These are phyloP conservation scores for Acipenser oxyrinchus DNA, from an alignment of 2,797 vertebrate genomes.

Conservation along the genomic window DNA sequence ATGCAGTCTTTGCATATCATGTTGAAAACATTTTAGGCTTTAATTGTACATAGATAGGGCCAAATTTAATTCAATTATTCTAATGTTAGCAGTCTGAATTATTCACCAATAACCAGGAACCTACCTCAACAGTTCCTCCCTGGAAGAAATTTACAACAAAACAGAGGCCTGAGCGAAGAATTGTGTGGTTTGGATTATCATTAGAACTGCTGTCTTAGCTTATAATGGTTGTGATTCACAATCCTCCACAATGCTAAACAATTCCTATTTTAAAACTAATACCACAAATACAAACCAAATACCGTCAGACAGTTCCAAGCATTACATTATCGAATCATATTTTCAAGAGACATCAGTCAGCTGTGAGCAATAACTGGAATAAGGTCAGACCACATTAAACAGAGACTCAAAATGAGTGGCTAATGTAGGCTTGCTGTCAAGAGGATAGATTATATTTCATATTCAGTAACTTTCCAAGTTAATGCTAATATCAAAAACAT, in stretches of 20 bases:
- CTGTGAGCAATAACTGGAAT: neutral
- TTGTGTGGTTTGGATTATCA: conserved; percentile 15
- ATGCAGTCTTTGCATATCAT: neutral
- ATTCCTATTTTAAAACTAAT: neutral
- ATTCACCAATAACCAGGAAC: neutral
- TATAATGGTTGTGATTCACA: conserved; percentile 1
- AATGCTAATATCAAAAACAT: conserved; percentile 5
- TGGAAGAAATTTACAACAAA: too few relatives aligned
- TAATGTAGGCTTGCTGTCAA: neutral
- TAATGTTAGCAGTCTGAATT: neutral
- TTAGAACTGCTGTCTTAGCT: conserved; percentile 15
- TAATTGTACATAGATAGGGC: too few relatives aligned
- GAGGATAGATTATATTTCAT: conserved; percentile 1
- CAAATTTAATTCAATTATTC: neutral
- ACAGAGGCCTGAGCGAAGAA: neutral
- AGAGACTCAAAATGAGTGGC: neutral
- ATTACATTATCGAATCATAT: neutral
- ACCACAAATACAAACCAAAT: neutral
- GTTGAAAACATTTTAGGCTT: too few relatives aligned
- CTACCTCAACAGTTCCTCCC: too few relatives aligned
- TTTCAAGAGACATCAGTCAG: neutral
- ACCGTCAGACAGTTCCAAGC: neutral
- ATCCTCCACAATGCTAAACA: conserved; percentile 4
- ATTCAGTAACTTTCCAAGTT: neutral
- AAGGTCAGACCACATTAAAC: conserved; percentile 16